Conservation (phyloP, 2,113 vertebrate species). For the Formicarius rufipectus region DNA sequence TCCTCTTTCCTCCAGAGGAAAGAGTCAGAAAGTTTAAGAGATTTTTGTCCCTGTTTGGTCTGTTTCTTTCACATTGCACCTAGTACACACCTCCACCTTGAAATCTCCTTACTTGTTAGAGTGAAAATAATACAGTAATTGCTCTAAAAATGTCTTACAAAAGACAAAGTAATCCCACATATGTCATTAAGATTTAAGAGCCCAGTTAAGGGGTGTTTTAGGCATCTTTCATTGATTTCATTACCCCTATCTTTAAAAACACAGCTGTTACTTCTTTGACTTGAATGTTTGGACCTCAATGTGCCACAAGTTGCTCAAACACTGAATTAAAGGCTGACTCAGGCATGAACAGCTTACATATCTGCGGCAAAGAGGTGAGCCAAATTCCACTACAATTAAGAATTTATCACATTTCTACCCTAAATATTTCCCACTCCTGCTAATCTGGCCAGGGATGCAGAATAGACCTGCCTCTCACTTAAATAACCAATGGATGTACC, state of each 20-base stretch:
- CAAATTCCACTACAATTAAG: neutral
- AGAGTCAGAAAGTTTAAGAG: neutral
- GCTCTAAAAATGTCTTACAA: neutral
- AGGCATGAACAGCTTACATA: neutral
- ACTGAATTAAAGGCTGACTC: neutral
- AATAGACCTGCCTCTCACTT: neutral
- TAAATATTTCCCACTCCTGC: neutral
- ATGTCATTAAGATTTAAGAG: neutral
- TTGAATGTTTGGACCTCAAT: neutral
- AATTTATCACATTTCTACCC: neutral
- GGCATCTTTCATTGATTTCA: neutral
- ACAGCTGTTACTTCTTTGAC: neutral
- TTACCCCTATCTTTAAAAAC: neutral
- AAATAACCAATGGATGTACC: neutral
- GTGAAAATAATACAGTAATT: neutral
- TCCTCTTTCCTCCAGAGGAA: neutral
- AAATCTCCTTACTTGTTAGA: neutral
- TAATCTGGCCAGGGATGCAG: neutral
- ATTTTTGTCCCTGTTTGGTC: neutral
- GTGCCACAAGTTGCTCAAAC: neutral
- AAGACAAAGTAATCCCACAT: neutral
- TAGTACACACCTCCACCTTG: neutral
- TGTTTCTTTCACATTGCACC: neutral
- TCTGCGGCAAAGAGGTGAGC: neutral
- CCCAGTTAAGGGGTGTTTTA: neutral